phyloP scores from a whole-genome alignment of 2,888 invertebrate genomes.

The Drosophila quinaria region DNA sequence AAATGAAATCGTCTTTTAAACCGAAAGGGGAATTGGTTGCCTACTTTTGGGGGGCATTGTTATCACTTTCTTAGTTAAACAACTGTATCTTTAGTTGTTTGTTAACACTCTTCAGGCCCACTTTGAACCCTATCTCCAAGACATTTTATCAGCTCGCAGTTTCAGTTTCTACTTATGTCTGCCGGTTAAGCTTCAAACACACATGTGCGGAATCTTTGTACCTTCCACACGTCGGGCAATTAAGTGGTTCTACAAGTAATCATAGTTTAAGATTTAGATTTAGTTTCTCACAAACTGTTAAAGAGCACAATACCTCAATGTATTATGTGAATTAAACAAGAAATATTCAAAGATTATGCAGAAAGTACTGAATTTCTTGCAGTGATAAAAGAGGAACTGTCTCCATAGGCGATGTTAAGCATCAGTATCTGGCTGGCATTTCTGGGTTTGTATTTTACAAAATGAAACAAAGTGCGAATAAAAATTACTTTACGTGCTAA shows the following conservation, averaged over 20 bases:
- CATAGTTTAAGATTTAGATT: not conserved
- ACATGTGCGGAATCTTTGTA: no score
- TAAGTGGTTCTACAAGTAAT: not conserved
- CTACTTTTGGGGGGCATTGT: not conserved
- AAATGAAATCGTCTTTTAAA: not conserved
- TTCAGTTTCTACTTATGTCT: conserved; percentile 12
- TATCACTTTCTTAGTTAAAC: not conserved
- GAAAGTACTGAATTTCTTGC: not conserved
- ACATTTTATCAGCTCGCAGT: conserved; percentile 8
- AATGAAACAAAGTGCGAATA: not conserved
- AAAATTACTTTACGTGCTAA: no score
- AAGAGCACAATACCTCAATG: not conserved
- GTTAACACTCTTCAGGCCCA: not conserved
- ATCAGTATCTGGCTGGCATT: conserved; percentile 25
- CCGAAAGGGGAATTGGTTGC: not conserved
- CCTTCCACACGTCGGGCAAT: no score
- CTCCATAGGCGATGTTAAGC: not conserved
- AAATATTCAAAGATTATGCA: not conserved
- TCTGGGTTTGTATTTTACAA: conserved; percentile 20
- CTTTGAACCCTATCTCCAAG: not conserved
- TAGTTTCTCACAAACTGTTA: conserved; percentile 1
- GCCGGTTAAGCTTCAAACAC: conserved; percentile 1
- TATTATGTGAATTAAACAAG: not conserved
- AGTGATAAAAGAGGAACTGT: conserved; percentile 1
- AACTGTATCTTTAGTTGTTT: not conserved